Base-by-base conservation (phyloP, 1,140 invertebrate species). In the Sitobion miscanthi region DNA sequence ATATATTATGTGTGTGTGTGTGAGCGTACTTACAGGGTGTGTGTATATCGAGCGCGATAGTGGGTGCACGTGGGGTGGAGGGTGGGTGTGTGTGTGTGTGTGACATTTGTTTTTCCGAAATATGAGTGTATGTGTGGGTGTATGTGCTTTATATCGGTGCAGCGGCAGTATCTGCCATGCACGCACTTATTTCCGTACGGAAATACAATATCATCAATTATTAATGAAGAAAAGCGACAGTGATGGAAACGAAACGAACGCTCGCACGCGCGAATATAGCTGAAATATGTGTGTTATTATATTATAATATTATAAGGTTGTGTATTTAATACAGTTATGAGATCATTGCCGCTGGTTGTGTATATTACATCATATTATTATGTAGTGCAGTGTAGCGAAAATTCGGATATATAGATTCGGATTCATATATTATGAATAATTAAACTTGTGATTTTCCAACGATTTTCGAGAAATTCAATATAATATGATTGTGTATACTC, bases 181-280 rank as follows among this genome's bases (percentile, higher is more conserved):
- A n/a, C n/a, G 87, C 87, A 62, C 52, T 90, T 90, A 90, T 90
- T 90, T 90, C 88, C 88, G 88, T 90, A 49, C 52, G 54, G 88
- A 90, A 90, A 90, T 90, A 90, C 88, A 90, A 90, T 90, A 90
- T 90, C 54, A 90, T 90, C 88, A 90, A 90, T 90, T 90, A 90
- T 90, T 90, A 90, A 90, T 90, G 54, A 62, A 90, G 54, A 62
- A 90, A 90, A 90, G 38, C 54, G 88, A 90, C 88, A 90, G 88
- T 90, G 88, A 89, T 90, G 88, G 52, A 90, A 57, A 90, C 88
- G 20, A 57, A 62, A 90, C 88, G 54, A 57, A 90, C 54, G 23
- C 54, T 0, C 25, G 9, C 86, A 20, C 6, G 30, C 86, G 25
- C 20, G 47, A 87, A 54, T 42, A 25, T 54, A 23, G 25, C 47